Conservation (phyloP, 2,113 vertebrate species). For the Bungarus multicinctus region DNA sequence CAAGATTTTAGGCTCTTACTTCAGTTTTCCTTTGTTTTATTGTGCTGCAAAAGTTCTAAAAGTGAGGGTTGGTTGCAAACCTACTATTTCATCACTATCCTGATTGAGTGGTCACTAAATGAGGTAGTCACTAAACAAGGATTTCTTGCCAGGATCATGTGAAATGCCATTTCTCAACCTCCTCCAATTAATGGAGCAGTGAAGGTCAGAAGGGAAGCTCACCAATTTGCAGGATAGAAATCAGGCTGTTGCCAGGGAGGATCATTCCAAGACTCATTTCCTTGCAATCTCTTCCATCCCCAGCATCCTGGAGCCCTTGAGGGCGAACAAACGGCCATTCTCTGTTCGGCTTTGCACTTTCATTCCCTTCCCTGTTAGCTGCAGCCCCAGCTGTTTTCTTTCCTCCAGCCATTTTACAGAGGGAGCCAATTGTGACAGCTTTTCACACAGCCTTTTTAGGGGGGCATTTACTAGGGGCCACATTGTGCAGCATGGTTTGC, state of each 20-base stretch:
- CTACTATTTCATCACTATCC: neutral
- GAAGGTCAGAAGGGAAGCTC: neutral
- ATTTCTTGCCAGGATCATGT: neutral
- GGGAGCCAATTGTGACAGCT: neutral
- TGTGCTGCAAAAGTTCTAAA: neutral
- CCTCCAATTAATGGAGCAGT: neutral
- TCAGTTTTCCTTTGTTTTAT: neutral
- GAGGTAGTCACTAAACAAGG: neutral
- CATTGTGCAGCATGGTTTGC: rapidly evolving
- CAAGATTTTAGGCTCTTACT: neutral
- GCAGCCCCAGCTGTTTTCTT: neutral
- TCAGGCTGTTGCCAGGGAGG: rapidly evolving
- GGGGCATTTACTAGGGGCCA: conserved; percentile 18
- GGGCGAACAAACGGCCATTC: neutral
- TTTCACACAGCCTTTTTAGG: neutral
- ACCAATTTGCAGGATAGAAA: neutral
- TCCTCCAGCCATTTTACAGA: neutral
- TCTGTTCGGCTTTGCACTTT: neutral
- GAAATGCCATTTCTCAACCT: neutral
- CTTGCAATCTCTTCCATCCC: neutral
- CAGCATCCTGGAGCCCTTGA: neutral
- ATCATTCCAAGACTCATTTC: neutral
- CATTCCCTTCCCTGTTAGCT: neutral
- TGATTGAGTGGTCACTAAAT: neutral
- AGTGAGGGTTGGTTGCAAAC: neutral